Conservation (phyloP, 2,888 invertebrate species). For the Epirrhoe tristata region DNA sequence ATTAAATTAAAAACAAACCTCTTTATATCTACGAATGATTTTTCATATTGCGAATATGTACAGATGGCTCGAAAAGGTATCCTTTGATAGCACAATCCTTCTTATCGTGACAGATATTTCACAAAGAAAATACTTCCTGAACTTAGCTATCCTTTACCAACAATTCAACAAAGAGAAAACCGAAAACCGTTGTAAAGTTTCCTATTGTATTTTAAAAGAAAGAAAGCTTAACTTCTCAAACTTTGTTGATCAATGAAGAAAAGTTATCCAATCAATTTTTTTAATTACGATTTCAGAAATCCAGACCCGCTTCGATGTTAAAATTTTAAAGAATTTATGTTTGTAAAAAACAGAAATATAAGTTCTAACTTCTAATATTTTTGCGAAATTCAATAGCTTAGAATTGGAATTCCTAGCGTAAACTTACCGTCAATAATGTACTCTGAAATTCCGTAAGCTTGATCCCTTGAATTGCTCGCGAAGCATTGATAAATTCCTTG, state of each 20-base stretch:
- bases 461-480: constrained; percentile 93
- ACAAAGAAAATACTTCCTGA: constrained; percentile 14
- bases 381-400: not conserved
- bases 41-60: not conserved
- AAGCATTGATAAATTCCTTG: constrained; percentile 97
- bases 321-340: not conserved
- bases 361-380: not conserved
- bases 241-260: constrained; percentile 49
- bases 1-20: too few species aligned
- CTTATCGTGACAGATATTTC: constrained; percentile 3
- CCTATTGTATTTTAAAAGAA: constrained; percentile 42
- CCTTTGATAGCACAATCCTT: constrained; percentile 4
- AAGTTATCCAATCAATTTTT: constrained; percentile 59
- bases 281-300: constrained; percentile 49
- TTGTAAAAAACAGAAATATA: not conserved
- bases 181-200: constrained; percentile 30
- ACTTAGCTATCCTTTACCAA: constrained; percentile 18
- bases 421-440: constrained; percentile 91
- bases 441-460: constrained; percentile 93
- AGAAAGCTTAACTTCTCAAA: constrained; percentile 46
- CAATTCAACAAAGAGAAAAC: constrained; percentile 21
- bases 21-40: too few species aligned
- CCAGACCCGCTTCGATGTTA: constrained; percentile 16
- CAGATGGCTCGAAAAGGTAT: not conserved
- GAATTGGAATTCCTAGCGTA: constrained; percentile 2